Evolutionary conservation across 2,797 vertebrate species (phyloP).

Genomic region (Liasis olivaceus): DNA sequence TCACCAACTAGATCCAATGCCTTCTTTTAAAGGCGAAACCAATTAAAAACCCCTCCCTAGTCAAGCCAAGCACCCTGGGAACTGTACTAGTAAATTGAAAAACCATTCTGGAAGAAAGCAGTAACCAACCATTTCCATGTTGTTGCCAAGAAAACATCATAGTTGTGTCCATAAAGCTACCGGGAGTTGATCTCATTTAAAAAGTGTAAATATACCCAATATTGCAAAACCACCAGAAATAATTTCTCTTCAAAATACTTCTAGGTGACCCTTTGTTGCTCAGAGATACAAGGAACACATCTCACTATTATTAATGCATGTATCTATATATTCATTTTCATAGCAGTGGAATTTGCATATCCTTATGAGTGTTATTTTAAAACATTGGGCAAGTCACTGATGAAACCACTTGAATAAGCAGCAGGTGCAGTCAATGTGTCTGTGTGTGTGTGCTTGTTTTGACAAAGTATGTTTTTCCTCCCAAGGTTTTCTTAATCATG

Average conservation of each 20-base stretch:
- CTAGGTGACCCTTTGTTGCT: not conserved
- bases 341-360: not conserved
- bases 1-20: too few relatives aligned
- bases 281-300: not conserved
- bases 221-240: not conserved
- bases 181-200: not conserved
- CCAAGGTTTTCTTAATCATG: conserved; percentile 33
- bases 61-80: not conserved
- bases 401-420: not conserved
- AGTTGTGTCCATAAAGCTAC: not conserved
- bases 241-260: not conserved
- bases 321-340: not conserved
- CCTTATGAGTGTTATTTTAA: not conserved
- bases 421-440: not conserved
- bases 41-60: too few relatives aligned
- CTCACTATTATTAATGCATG: not conserved
- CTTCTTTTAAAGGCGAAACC: too few relatives aligned
- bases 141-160: not conserved
- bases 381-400: not conserved
- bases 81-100: not conserved
- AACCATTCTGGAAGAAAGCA: not conserved
- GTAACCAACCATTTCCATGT: not conserved
- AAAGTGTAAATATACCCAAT: not conserved
- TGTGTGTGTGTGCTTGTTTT: not conserved
- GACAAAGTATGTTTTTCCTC: not conserved